Evolutionary conservation across 2,888 invertebrate genomes (phyloP).

Genomic region (Lithophane semibrunnea): DNA sequence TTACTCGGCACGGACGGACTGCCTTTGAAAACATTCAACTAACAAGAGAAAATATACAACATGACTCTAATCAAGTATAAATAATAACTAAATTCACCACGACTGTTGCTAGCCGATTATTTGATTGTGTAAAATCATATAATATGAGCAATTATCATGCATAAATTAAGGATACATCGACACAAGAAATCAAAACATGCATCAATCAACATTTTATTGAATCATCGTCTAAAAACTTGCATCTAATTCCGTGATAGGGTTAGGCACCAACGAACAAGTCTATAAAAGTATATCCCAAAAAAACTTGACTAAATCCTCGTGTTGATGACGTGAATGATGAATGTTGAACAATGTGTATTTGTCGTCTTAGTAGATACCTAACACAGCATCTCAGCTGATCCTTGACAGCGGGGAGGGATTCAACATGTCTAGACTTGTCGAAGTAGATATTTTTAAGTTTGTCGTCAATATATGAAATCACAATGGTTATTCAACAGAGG

Average conservation of each 20-base stretch:
- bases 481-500: constrained; percentile 59
- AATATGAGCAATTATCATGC: constrained; percentile 67
- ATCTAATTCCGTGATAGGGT: constrained; percentile 76
- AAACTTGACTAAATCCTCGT: constrained; percentile 77
- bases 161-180: constrained; percentile 71
- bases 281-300: constrained; percentile 79
- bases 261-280: constrained; percentile 76
- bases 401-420: constrained; percentile 76
- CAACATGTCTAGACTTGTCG: constrained; percentile 79
- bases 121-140: constrained; percentile 67
- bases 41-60: constrained; percentile 28
- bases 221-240: constrained; percentile 79
- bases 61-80: constrained; percentile 13
- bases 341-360: constrained; percentile 83
- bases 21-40: constrained; percentile 47
- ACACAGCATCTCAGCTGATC: constrained; percentile 78
- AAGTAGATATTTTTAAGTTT: constrained; percentile 69
- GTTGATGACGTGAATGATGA: constrained; percentile 85
- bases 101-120: constrained; percentile 59
- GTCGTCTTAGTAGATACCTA: constrained; percentile 81
- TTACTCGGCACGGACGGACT: constrained; percentile 59
- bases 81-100: constrained; percentile 33
- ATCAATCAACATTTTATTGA: constrained; percentile 74
- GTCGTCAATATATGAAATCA: constrained; percentile 65
- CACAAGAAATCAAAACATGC: constrained; percentile 70